Evolutionary conservation across 2,113 vertebrate species (phyloP).

Genomic region (Corydoras sp.): DNA sequence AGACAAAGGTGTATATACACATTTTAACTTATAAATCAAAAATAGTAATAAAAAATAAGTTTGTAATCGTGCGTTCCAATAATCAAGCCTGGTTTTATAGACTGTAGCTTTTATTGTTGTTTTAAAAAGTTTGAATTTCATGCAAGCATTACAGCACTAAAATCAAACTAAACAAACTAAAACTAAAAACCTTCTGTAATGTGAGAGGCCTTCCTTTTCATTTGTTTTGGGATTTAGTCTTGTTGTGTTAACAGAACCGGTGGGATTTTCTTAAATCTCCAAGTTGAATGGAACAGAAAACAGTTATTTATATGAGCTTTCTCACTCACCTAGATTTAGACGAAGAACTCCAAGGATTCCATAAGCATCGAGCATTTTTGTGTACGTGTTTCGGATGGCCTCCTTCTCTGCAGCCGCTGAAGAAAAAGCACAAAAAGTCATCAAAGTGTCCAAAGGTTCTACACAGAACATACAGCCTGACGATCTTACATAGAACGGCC

Average conservation of each 20-base stretch:
- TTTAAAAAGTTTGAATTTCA: no score
- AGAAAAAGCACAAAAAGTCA: background rate
- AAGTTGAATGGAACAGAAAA: background rate
- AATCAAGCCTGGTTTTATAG: no score
- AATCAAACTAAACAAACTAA: no score
- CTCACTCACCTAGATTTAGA: slow-evolving; percentile 89
- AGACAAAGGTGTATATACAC: no score
- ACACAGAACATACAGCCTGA: no score
- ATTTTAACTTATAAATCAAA: no score
- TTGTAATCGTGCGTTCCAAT: no score
- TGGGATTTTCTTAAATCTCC: background rate
- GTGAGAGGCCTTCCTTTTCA: background rate
- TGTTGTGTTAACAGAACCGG: background rate
- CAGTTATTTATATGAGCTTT: background rate
- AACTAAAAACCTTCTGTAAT: no score
- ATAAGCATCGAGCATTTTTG: slow-evolving; percentile 91
- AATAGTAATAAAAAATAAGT: no score
- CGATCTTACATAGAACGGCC: slow-evolving; percentile 55
- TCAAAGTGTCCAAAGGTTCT: no score
- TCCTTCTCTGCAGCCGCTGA: slow-evolving; percentile 91
- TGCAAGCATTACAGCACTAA: no score
- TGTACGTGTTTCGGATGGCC: slow-evolving; percentile 83
- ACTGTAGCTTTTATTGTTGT: no score
- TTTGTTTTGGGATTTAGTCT: background rate
- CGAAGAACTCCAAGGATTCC: slow-evolving; percentile 91